Conservation (phyloP, 2,113 vertebrate genomes). For the Blennius ocellaris region DNA sequence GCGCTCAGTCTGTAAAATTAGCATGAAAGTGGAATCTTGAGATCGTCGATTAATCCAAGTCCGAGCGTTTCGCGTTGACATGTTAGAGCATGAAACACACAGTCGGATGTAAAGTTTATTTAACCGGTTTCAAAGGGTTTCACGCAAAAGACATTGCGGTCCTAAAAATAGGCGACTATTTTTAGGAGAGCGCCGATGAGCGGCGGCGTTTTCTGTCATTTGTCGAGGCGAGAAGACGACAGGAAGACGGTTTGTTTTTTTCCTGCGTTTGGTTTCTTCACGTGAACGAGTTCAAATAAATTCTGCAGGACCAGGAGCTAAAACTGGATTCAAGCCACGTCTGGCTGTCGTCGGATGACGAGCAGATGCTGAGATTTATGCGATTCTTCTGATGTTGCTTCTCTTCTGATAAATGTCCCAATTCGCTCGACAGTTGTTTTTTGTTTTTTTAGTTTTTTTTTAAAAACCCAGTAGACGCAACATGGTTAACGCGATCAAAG, state of each 20-base stretch:
- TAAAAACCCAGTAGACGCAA: no score
- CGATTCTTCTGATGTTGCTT: not conserved
- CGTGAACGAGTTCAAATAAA: slow-evolving; percentile 7
- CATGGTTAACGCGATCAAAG: no score
- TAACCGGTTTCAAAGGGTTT: slow-evolving; percentile 3
- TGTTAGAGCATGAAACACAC: slow-evolving; percentile 4
- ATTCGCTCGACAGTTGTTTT: no score
- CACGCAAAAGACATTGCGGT: slow-evolving; percentile 5
- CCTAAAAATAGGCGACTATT: slow-evolving; percentile 59
- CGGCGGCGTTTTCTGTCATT: slow-evolving; percentile 23
- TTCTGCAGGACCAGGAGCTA: not conserved
- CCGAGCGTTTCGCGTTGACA: slow-evolving; percentile 26
- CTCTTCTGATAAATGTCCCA: not conserved
- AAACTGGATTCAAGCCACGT: slow-evolving; percentile 22
- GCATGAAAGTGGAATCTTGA: not conserved
- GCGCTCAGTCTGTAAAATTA: slow-evolving; percentile 4
- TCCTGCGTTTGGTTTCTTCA: not conserved
- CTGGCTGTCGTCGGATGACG: slow-evolving; percentile 2
- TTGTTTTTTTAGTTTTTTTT: no score
- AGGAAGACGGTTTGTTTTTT: not conserved
- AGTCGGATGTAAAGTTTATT: slow-evolving; percentile 30
- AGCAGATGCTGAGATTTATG: not conserved
- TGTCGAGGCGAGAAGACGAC: slow-evolving; percentile 19
- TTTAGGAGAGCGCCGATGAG: slow-evolving; percentile 48
- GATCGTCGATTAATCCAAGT: slow-evolving; percentile 42